These are phyloP conservation scores for Phyllotis vaccarum DNA, from an alignment of 2,797 vertebrate species.

Conservation along the genomic window DNA sequence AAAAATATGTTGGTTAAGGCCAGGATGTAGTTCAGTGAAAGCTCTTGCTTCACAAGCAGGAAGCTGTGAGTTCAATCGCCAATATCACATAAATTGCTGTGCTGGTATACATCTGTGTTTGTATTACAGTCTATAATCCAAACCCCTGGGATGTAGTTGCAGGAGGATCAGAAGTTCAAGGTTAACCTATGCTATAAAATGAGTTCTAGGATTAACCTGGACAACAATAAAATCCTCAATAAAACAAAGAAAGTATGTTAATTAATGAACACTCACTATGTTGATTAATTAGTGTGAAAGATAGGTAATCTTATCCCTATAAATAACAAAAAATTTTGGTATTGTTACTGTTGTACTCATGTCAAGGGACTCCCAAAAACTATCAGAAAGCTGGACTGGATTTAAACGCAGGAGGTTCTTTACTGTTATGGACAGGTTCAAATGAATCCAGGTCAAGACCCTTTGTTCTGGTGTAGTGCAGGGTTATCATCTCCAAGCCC, in stretches of 20 bases:
- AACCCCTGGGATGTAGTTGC: background rate
- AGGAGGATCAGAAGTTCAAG: background rate
- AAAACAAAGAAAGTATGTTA: background rate
- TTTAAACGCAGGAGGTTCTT: too few species aligned
- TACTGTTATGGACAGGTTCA: too few species aligned
- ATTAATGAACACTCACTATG: background rate
- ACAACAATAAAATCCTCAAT: background rate
- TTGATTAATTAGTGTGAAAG: slow-evolving; percentile 3
- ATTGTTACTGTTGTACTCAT: background rate
- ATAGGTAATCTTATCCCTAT: background rate
- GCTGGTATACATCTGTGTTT: background rate
- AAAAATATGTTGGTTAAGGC: background rate
- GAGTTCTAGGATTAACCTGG: background rate
- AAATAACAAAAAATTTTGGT: background rate
- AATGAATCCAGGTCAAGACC: too few species aligned
- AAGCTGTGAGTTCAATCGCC: background rate
- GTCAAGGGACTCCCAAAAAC: too few species aligned
- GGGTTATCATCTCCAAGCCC: too few species aligned
- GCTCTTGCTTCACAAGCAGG: background rate
- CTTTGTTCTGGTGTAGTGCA: too few species aligned
- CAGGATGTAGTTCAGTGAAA: background rate
- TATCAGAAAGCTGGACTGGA: too few species aligned
- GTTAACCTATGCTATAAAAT: background rate
- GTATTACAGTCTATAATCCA: background rate
- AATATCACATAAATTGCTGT: background rate